These are phyloP conservation scores for Diaphora mendica DNA, from an alignment of 2,888 invertebrate genomes.

Conservation along the genomic window DNA sequence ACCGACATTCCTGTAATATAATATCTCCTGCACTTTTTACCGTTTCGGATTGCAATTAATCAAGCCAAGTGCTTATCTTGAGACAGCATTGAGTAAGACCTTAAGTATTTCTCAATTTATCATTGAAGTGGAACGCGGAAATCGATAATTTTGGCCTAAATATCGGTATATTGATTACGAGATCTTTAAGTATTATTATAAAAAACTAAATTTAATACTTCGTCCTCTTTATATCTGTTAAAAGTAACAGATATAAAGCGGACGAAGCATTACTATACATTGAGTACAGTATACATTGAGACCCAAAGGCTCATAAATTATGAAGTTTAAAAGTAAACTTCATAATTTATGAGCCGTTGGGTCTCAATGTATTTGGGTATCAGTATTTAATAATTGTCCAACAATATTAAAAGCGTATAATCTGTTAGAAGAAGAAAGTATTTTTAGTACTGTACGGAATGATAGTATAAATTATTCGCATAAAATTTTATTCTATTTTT, in stretches of 20 bases:
- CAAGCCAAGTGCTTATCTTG: slow-evolving; percentile 38
- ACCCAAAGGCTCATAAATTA: too few relatives aligned
- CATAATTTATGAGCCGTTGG: background rate
- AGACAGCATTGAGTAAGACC: slow-evolving; percentile 43
- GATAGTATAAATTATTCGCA: background rate
- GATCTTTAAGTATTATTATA: background rate
- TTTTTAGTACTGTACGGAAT: too few relatives aligned
- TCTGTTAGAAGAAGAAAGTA: too few relatives aligned
- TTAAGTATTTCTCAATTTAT: slow-evolving; percentile 61
- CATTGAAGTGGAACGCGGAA: slow-evolving; percentile 52
- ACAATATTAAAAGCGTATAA: too few relatives aligned
- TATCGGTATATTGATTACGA: background rate
- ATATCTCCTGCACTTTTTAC: slow-evolving; percentile 29
- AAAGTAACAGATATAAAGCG: too few relatives aligned
- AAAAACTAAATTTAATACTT: too few relatives aligned
- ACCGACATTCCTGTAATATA: slow-evolving; percentile 42
- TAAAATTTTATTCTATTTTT: background rate
- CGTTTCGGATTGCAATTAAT: slow-evolving; percentile 52
- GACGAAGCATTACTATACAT: too few relatives aligned
- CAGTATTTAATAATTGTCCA: too few relatives aligned
- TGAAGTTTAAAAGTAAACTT: too few relatives aligned
- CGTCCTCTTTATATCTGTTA: too few relatives aligned
- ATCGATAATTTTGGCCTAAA: slow-evolving; percentile 23
- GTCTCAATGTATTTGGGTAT: too few relatives aligned
- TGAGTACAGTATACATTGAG: too few relatives aligned